A percentile compares a stretch with the other conserved stretches of the same genome.
These are phyloP conservation scores for Chelonus formosanus DNA, from an alignment of 2,888 invertebrate species.

Conservation along the genomic window DNA sequence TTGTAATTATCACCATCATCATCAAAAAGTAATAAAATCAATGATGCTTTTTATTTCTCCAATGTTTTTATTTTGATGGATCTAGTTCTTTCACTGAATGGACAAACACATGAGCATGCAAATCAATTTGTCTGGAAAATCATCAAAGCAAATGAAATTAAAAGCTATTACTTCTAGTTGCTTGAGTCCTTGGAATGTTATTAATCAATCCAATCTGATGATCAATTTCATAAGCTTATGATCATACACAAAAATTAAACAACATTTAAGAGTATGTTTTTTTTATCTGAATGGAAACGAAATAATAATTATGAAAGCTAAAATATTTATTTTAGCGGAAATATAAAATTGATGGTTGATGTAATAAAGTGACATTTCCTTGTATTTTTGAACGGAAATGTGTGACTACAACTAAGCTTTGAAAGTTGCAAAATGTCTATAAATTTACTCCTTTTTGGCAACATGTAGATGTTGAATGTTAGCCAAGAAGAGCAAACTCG, in stretches of 20 bases:
- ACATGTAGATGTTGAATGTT: neutral
- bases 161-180: conserved; percentile 18
- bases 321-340: neutral
- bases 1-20: neutral
- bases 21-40: no score
- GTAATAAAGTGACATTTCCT: conserved; percentile 31
- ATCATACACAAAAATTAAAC: neutral
- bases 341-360: conserved; percentile 18
- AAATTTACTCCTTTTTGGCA: conserved; percentile 26
- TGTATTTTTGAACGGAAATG: conserved; percentile 29
- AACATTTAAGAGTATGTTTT: neutral
- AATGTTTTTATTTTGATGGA: neutral
- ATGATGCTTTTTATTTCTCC: neutral
- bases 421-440: conserved; percentile 26
- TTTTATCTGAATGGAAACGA: neutral
- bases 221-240: neutral
- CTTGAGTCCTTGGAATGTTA: neutral
- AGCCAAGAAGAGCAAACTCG: neutral
- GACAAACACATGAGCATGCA: neutral
- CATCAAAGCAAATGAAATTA: conserved; percentile 16
- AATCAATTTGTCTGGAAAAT: conserved; percentile 17
- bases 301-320: neutral
- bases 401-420: conserved; percentile 29
- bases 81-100: neutral
- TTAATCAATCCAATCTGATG: conserved; percentile 7